These are phyloP conservation scores for Lamprologus speciosus DNA, from an alignment of 2,113 vertebrate genomes.

Conservation along the genomic window DNA sequence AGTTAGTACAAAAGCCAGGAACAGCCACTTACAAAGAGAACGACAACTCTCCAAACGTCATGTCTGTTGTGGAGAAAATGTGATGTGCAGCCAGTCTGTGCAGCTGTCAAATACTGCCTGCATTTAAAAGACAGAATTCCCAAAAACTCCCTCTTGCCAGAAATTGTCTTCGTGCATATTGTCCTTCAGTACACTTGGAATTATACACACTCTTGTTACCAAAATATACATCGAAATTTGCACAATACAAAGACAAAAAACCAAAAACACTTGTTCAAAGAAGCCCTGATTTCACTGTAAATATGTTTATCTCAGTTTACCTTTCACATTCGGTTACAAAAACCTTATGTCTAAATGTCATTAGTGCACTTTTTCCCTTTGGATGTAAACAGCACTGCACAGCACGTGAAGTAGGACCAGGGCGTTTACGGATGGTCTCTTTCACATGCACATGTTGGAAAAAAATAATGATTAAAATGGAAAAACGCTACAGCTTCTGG, in stretches of 20 bases:
- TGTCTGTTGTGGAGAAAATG: neutral
- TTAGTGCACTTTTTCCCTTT: constrained; percentile 41
- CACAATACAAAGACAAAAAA: constrained; percentile 44
- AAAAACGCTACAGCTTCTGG: neutral
- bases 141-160: neutral
- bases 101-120: neutral
- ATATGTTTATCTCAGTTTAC: neutral
- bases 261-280: constrained; percentile 29
- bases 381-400: constrained; percentile 63
- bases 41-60: neutral
- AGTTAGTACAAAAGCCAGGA: neutral
- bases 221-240: constrained; percentile 58
- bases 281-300: constrained; percentile 40
- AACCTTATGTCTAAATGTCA: constrained; percentile 15
- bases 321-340: constrained; percentile 19
- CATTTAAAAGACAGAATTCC: neutral
- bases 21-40: neutral
- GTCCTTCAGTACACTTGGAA: neutral
- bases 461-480: neutral
- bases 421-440: neutral
- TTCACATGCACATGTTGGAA: neutral
- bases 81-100: neutral
- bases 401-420: neutral
- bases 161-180: constrained; percentile 20
- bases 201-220: constrained; percentile 23